Conservation (phyloP, 2,888 invertebrate species). For the Metopia argyrocephala region DNA sequence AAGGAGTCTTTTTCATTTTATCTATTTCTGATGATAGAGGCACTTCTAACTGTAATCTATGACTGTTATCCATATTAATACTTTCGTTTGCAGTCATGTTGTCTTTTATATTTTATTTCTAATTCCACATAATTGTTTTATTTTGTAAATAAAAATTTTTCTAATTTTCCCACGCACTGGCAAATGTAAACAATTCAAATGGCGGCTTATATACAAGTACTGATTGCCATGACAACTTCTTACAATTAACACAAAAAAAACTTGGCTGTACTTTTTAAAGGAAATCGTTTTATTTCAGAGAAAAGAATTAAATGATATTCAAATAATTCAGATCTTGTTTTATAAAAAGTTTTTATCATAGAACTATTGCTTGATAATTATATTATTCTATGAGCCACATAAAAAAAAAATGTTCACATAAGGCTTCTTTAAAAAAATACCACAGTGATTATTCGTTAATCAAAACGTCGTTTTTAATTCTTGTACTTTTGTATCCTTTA, state of each 20-base stretch:
- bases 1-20: conserved; percentile 67
- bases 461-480: too few relatives aligned
- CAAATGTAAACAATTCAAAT: conserved; percentile 23
- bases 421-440: too few relatives aligned
- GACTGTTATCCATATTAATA: neutral
- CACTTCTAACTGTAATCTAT: neutral
- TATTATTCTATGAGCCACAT: too few relatives aligned
- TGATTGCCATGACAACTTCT: conserved; percentile 27
- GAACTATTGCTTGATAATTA: too few relatives aligned
- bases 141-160: conserved; percentile 11
- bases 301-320: too few relatives aligned
- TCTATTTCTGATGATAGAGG: neutral
- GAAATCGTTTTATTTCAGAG: neutral
- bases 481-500: too few relatives aligned
- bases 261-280: conserved; percentile 5
- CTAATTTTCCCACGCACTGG: conserved; percentile 6
- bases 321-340: too few relatives aligned
- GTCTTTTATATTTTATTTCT: conserved; percentile 7
- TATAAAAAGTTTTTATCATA: too few relatives aligned
- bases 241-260: neutral
- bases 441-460: too few relatives aligned
- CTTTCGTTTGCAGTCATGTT: neutral
- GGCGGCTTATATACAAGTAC: conserved; percentile 16
- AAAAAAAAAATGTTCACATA: too few relatives aligned
- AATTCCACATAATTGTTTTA: conserved; percentile 22